Evolutionary conservation across 2,888 invertebrate genomes (phyloP), one percentile per base, ranked within the genome.

Genomic region (Drosophila niveifrons): DNA sequence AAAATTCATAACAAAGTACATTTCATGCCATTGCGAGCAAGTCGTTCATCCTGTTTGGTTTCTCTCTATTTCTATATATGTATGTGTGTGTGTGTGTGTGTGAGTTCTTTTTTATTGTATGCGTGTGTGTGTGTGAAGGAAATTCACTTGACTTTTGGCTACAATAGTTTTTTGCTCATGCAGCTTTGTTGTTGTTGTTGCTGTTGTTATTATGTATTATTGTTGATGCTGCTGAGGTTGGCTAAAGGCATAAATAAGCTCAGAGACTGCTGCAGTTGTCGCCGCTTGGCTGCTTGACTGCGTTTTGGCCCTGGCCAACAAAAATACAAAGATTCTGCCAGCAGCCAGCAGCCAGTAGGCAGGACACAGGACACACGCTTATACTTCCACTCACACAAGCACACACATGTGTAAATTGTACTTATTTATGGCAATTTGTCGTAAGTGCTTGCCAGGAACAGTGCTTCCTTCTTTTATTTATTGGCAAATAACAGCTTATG

Each of bases 91-190:
- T 52, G 39, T 52, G 9, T 50, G 58, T 34, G 13, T 57, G 39
- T 52, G 41, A 23, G 28, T 28, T 18, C 7, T 18, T 41, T 63
- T 39, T 57, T 44, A 44, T 51, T 57, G 13, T 28, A 4, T 61
- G 18, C 55, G 66, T 73, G 47, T 75, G 61, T 64, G 39, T 47
- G 41, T 71, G 73, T 57, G 66, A 72, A 82, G 82, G 78, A 82
- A 82, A 82, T 85, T 88, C 82, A 82, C 85, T 88, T 88, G 88
- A 88, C 83, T 87, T 78, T 88, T 88, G 84, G 81, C 83, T 76
- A 84, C 73, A 78, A 80, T 80, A 78, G 73, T 75, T 80, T 50
- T 55, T 36, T 18, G n/a, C 31, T 47, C 39, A 44, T 56, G 52
- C 28, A 44, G 29, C 44, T 39, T 52, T 64, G 61, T 57, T 67